phyloP scores from a whole-genome alignment of 2,797 vertebrate species.

The Danio aesculapii region DNA sequence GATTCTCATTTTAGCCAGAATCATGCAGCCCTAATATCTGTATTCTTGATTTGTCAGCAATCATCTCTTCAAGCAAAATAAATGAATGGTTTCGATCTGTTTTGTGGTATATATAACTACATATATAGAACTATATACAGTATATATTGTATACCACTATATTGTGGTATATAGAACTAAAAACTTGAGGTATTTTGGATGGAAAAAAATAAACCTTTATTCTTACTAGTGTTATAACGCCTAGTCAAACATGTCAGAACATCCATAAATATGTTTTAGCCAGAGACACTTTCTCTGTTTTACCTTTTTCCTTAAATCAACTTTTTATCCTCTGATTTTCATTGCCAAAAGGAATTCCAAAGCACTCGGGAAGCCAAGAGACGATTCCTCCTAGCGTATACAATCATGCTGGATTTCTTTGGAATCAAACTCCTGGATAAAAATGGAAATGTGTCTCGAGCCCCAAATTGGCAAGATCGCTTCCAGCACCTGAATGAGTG shows the following conservation, averaged over 20 bases:
- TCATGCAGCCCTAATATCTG: too few species aligned
- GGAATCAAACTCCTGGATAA: conserved; percentile 95
- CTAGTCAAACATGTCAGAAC: conserved; percentile 13
- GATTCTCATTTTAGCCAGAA: too few species aligned
- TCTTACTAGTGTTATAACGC: not conserved
- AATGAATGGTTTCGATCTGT: too few species aligned
- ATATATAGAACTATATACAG: too few species aligned
- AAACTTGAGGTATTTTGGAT: too few species aligned
- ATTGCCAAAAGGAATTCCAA: conserved; percentile 91
- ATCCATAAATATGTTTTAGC: conserved; percentile 19
- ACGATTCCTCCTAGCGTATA: conserved; percentile 92
- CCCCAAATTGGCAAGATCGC: conserved; percentile 92
- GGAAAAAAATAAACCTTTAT: not conserved
- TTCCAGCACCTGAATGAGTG: conserved; percentile 98
- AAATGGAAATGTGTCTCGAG: conserved; percentile 89
- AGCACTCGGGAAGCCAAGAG: conserved; percentile 94
- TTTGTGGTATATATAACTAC: too few species aligned
- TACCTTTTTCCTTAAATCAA: conserved; percentile 17
- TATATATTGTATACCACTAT: too few species aligned
- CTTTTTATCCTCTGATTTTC: conserved; percentile 16
- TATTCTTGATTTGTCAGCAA: too few species aligned
- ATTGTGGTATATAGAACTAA: too few species aligned
- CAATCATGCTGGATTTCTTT: conserved; percentile 98
- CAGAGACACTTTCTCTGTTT: not conserved
- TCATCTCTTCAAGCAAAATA: too few species aligned